phyloP scores from a whole-genome alignment of 2,113 vertebrate genomes.

The Tamias sibiricus region DNA sequence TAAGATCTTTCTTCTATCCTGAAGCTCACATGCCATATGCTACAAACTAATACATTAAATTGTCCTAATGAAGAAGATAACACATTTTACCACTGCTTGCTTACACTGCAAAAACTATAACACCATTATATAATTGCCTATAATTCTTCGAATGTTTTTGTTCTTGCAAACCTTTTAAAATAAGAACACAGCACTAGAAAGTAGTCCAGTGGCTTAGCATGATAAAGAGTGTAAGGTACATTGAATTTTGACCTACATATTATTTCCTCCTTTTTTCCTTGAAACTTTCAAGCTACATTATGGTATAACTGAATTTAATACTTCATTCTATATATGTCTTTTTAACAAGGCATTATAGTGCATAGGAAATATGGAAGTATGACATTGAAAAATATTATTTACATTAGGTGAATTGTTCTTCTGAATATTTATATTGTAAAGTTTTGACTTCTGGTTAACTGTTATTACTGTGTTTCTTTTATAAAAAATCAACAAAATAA shows the following conservation, averaged over 20 bases:
- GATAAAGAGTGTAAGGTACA: not conserved
- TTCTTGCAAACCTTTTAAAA: slow-evolving; percentile 50
- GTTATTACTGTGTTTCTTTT: not conserved
- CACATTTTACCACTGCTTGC: slow-evolving; percentile 15
- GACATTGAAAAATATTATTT: slow-evolving; percentile 1
- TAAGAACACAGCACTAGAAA: slow-evolving; percentile 2
- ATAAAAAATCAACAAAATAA: not conserved
- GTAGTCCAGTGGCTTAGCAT: not conserved
- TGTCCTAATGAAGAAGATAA: slow-evolving; percentile 31
- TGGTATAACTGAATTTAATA: not conserved
- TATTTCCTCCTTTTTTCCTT: not conserved
- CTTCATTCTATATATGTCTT: not conserved
- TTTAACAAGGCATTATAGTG: not conserved
- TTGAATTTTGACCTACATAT: slow-evolving; percentile 28
- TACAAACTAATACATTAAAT: slow-evolving; percentile 66
- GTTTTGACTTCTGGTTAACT: not conserved
- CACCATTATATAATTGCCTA: not conserved
- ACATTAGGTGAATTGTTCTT: not conserved
- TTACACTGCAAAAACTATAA: slow-evolving; percentile 70
- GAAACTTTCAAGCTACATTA: not conserved
- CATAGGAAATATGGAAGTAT: not conserved
- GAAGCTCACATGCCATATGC: slow-evolving; percentile 56
- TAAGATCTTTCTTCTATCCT: slow-evolving; percentile 51
- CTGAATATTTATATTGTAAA: not conserved
- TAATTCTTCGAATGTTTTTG: slow-evolving; percentile 55